Evolutionary conservation across 1,140 invertebrate species (phyloP).

Genomic region (Piezodorus guildinii): DNA sequence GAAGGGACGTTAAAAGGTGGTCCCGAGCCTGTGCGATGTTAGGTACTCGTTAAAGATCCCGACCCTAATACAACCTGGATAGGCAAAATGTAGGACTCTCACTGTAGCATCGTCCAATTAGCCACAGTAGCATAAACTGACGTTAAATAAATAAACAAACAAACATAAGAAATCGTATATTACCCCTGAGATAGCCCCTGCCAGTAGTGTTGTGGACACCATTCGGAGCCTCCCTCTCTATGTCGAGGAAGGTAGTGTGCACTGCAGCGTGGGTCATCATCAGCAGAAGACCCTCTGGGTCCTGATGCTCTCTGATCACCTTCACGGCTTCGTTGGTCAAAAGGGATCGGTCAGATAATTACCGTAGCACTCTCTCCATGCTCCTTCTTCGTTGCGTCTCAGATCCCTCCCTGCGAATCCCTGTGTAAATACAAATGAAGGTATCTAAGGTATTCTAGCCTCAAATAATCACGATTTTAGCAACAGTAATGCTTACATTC

Average conservation of each 20-base stretch:
- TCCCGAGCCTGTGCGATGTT: no score
- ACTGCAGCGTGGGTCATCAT: slow-evolving; percentile 56
- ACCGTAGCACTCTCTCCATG: slow-evolving; percentile 42
- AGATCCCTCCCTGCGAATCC: slow-evolving; percentile 34
- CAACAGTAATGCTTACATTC: slow-evolving; percentile 23
- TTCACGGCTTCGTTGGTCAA: slow-evolving; percentile 51
- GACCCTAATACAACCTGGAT: no score
- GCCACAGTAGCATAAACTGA: no score
- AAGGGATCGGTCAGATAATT: slow-evolving; percentile 55
- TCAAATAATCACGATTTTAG: background rate
- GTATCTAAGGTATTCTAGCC: no score
- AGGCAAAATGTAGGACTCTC: no score
- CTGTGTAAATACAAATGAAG: background rate
- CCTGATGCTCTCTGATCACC: slow-evolving; percentile 45
- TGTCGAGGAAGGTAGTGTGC: slow-evolving; percentile 47
- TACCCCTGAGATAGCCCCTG: slow-evolving; percentile 50
- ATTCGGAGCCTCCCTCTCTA: slow-evolving; percentile 38
- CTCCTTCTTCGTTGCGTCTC: slow-evolving; percentile 40
- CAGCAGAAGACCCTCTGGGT: slow-evolving; percentile 47
- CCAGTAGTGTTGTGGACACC: slow-evolving; percentile 49
- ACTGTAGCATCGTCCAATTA: no score
- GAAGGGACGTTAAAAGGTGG: no score
- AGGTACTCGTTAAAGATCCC: no score
- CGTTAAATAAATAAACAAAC: no score
- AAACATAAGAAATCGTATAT: no score